Evolutionary conservation across 2,888 invertebrate genomes (phyloP), one percentile per base, ranked within the genome.

Genomic region (Pandemis corylana): DNA sequence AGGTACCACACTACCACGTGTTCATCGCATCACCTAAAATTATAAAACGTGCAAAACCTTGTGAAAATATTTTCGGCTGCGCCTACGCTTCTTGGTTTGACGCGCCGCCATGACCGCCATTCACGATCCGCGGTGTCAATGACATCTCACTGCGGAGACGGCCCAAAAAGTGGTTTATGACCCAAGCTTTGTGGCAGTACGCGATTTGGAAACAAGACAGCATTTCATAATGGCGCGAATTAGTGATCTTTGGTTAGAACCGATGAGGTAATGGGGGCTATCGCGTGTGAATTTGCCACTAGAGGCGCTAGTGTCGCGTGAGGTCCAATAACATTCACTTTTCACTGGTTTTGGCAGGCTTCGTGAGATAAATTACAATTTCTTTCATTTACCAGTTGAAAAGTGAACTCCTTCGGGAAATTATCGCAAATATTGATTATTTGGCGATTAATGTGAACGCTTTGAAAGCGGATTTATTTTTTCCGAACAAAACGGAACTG

Each of bases 21-120:
- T 56, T 20, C n/a, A n/a, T 56, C 2, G 20, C 20, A 15, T 2
- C 20, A 7, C 3, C 3, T 10, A 61, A 36, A 13, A 77, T 66
- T 69, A 56, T 76, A 67, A 56, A 41, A 66, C 41, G 9, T 41
- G 51, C 51, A 20, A 68, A 67, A 56, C 12, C 56, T 56, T 56
- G 15, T 12, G 7, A 36, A 53, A 51, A 51, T 2, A 59, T 44
- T 71, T 53, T 65, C 42, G n/a, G 13, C 62, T 56, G 15, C 66
- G 62, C 79, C 78, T 78, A 78, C 81, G 83, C 81, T 80, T 84
- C 84, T 81, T 61, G 66, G 87, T 85, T 88, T 87, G 86, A 83
- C 79, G 87, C 77, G 84, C 7, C 12, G 56, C 15, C 56, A 20
- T 20, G 56, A 15, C 85, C 79, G 77, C 79, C 79, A 78, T 78